Conservation (phyloP, 64 coral and sea anemone genomes). For the Actinia equina region DNA sequence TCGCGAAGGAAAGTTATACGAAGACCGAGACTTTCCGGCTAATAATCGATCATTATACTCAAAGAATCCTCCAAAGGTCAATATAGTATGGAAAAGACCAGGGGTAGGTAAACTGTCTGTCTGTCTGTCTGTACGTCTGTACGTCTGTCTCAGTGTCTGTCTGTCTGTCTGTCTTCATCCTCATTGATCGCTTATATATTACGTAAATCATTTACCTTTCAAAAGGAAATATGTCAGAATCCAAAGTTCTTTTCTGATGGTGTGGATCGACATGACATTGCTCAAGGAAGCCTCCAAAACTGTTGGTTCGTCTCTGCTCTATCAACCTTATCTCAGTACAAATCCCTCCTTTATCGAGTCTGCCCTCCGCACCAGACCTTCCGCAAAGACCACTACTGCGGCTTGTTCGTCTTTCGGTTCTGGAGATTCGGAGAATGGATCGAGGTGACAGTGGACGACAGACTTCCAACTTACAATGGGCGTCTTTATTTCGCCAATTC, state of each 20-base stretch:
- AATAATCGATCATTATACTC: slow-evolving; percentile 25
- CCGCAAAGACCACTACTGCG: slow-evolving; percentile 61
- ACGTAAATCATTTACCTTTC: not conserved
- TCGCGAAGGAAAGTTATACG: slow-evolving; percentile 25
- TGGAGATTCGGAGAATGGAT: slow-evolving; percentile 92
- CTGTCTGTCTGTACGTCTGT: too few species aligned
- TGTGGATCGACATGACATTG: slow-evolving; percentile 57
- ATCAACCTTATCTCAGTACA: slow-evolving; percentile 56
- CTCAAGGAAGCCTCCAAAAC: slow-evolving; percentile 72
- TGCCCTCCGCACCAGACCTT: slow-evolving; percentile 70
- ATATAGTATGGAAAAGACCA: slow-evolving; percentile 53
- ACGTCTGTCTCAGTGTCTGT: too few species aligned
- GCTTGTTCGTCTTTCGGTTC: slow-evolving; percentile 81
- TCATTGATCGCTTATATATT: too few species aligned
- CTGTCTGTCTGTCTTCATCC: too few species aligned
- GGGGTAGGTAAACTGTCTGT: slow-evolving; percentile 2
- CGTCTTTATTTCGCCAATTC: slow-evolving; percentile 59
- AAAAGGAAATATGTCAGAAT: slow-evolving; percentile 64
- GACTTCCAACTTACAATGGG: slow-evolving; percentile 69
- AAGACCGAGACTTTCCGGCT: slow-evolving; percentile 54
- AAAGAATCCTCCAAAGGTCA: slow-evolving; percentile 27
- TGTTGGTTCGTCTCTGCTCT: slow-evolving; percentile 83
- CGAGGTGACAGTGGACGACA: slow-evolving; percentile 81
- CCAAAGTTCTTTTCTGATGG: slow-evolving; percentile 70
- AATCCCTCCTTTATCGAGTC: slow-evolving; percentile 63